Percentiles rank a stretch among this genome's conserved stretches.
Conservation (phyloP, 2,797 vertebrate genomes). For the Pseudochirops cupreus region DNA sequence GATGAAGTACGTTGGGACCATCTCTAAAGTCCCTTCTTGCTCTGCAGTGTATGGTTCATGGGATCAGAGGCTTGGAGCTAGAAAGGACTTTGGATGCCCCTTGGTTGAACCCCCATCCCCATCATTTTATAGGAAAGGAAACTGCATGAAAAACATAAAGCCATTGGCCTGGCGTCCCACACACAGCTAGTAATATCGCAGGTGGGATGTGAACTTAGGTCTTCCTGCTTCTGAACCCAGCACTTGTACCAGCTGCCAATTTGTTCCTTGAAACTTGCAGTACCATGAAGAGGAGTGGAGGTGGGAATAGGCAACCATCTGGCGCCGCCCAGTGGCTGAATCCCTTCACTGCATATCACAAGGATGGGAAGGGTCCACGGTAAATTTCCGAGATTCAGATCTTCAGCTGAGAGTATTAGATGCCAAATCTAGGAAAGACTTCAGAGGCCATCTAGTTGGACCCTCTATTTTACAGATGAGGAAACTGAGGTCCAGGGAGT, state of each 20-base stretch:
- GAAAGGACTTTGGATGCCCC: not conserved
- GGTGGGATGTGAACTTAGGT: not conserved
- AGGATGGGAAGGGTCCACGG: not conserved
- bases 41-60: not conserved
- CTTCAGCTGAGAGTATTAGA: no score
- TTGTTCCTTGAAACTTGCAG: constrained; percentile 36
- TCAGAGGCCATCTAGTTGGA: not conserved
- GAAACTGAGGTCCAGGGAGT: not conserved
- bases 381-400: not conserved
- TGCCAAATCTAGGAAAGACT: not conserved
- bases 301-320: constrained; percentile 41
- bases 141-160: not conserved
- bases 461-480: not conserved
- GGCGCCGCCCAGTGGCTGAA: constrained; percentile 25
- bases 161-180: not conserved
- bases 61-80: not conserved
- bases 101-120: not conserved
- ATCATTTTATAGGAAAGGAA: not conserved
- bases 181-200: not conserved
- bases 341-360: not conserved
- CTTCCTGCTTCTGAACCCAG: not conserved
- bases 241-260: constrained; percentile 39
- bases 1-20: not conserved
- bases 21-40: not conserved
- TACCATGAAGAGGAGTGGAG: constrained; percentile 14